Conservation (phyloP, 2,113 vertebrate genomes). For the Hipposideros armiger region DNA sequence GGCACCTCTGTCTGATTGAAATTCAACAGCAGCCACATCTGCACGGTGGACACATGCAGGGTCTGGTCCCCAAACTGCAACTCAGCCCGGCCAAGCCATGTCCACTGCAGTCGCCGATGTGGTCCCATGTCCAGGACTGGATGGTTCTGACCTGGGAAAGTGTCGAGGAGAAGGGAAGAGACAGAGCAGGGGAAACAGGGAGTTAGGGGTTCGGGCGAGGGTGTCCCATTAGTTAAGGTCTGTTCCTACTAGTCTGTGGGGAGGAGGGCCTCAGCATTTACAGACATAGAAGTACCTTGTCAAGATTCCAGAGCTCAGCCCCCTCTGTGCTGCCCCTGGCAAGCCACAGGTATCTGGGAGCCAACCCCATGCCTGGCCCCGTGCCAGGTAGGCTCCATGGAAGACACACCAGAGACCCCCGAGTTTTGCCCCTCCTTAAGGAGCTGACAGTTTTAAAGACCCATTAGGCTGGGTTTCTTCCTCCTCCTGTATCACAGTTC, state of each 20-base stretch:
- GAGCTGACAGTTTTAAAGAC: not conserved
- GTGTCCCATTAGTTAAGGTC: not conserved
- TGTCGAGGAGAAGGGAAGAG: not conserved
- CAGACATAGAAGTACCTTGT: not conserved
- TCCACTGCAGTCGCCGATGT: slow-evolving; percentile 93
- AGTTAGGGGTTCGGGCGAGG: not conserved
- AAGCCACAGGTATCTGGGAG: not conserved
- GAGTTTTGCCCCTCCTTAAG: not conserved
- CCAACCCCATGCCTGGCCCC: not conserved
- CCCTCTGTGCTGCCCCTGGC: not conserved
- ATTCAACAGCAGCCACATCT: slow-evolving; percentile 96
- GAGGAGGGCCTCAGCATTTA: not conserved
- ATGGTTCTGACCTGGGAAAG: slow-evolving; percentile 90
- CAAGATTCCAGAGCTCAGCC: not conserved
- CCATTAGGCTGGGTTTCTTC: not conserved
- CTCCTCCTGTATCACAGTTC: not conserved
- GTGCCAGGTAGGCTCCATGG: not conserved
- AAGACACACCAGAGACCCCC: not conserved
- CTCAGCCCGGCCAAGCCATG: slow-evolving; percentile 95
- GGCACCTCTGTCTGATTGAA: slow-evolving; percentile 76
- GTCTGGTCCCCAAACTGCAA: slow-evolving; percentile 89
- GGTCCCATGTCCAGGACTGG: slow-evolving; percentile 87
- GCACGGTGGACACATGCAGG: slow-evolving; percentile 95
- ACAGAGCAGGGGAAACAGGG: not conserved
- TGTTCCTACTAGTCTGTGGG: not conserved